Evolutionary conservation across 2,797 vertebrate species (phyloP).

Genomic region (Varecia variegata): DNA sequence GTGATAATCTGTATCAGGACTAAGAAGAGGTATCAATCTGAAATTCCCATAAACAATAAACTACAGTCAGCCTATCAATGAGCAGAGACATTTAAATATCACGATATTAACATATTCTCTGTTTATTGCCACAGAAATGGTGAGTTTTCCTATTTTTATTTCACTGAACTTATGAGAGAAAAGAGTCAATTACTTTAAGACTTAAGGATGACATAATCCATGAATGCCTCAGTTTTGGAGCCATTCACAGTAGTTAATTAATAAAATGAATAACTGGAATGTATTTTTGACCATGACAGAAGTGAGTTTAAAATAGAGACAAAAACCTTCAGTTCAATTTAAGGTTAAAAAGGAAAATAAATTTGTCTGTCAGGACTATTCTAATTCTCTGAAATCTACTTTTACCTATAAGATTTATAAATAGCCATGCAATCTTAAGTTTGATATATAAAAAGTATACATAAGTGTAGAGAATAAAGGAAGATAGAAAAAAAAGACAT

Average conservation of each 20-base stretch:
- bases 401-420: slow-evolving; percentile 2
- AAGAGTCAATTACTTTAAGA: not conserved
- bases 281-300: slow-evolving; percentile 16
- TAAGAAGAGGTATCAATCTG: slow-evolving; percentile 1
- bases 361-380: not conserved
- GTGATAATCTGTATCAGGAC: not conserved
- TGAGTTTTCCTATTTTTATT: slow-evolving; percentile 27
- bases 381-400: slow-evolving; percentile 39
- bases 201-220: not conserved
- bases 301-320: not conserved
- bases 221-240: not conserved
- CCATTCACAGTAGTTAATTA: not conserved
- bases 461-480: not conserved
- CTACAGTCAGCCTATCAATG: not conserved
- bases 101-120: not conserved
- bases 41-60: slow-evolving; percentile 9
- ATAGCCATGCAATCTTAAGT: not conserved
- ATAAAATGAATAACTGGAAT: not conserved
- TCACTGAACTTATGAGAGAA: not conserved
- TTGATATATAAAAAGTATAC: slow-evolving; percentile 7
- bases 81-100: not conserved
- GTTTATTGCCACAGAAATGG: not conserved
- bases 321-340: slow-evolving; percentile 34
- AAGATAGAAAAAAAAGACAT: not conserved
- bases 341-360: not conserved